Evolutionary conservation across 2,888 invertebrate genomes (phyloP), one percentile per base, ranked within the genome.

Genomic region (Caenorhabditis wallacei): DNA sequence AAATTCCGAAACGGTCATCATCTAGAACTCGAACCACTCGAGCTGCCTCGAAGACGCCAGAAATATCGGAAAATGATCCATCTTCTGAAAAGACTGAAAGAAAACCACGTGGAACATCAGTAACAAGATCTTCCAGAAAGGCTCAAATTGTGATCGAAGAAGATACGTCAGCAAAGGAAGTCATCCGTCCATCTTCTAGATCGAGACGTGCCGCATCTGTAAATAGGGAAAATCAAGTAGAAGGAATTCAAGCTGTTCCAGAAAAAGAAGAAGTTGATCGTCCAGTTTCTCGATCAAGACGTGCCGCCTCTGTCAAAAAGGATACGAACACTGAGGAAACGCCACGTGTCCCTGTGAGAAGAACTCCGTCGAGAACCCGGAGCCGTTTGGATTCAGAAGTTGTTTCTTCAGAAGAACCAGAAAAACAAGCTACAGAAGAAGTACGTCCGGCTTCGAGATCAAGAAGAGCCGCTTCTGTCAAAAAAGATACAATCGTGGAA

Each of bases 251-350:
- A n/a, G n/a, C n/a, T n/a, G n/a, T n/a, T n/a, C n/a, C n/a, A n/a
- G 64, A 64, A 66, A 48, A 61, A 40, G 59, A 63, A 16, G 63
- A 37, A 11, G 37, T 20, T n/a, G n/a, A n/a, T 10, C 35, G 66
- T 0, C 53, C 68, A 20, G 16, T 20, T 1, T 68, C 68, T 7
- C 18, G 54, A 40, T 0, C 40, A 37, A 43, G 43, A 35, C 69
- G 69, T 8, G 69, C 26, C 0, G 56, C 56, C 16, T 35, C 66
- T 13, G 66, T 22, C 0, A 51, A 53, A 20, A 51, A 63, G 26
- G 66, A 37, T 30, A 40, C 13, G 30, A 30, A 3, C 4, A 8
- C 8, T 8, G 30, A 30, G 8, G 30, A 30, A 8, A 30, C 30
- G 30, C 30, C 30, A 30, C 30, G 30, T 30, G 30, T 8, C 8